phyloP scores from a whole-genome alignment of 2,888 invertebrate species.

The Agrilus biguttatus region DNA sequence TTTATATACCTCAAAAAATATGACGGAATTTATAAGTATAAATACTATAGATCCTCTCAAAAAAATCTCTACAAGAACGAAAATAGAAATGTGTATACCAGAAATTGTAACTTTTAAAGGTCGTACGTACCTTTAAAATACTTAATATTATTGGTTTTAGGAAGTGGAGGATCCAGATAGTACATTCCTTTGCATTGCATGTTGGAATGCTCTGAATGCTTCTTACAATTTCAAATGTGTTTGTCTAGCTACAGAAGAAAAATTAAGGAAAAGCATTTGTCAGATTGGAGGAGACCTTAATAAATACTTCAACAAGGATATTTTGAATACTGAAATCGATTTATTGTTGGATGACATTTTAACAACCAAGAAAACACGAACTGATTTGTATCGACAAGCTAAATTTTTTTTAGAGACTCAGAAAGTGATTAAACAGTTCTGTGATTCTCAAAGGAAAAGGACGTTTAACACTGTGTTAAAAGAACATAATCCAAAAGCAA shows the following conservation, averaged over 20 bases:
- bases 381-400: neutral
- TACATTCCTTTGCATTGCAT: constrained; percentile 4
- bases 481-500: neutral
- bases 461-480: neutral
- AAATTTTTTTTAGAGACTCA: no score
- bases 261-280: neutral
- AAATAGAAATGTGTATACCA: constrained; percentile 6
- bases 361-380: neutral
- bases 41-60: constrained; percentile 1
- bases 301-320: no score
- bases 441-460: neutral
- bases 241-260: constrained; percentile 4
- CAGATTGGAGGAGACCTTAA: no score
- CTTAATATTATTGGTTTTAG: neutral
- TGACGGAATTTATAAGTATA: constrained; percentile 3
- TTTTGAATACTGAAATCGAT: neutral
- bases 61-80: constrained; percentile 3
- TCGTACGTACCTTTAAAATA: neutral
- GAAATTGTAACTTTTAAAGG: constrained; percentile 5
- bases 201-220: constrained; percentile 3
- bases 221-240: constrained; percentile 6
- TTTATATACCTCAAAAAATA: no score
- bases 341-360: neutral
- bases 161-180: constrained; percentile 1
- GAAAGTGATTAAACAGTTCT: no score